Evolutionary conservation across 2,888 invertebrate genomes (phyloP).

Genomic region (Thereva unica): DNA sequence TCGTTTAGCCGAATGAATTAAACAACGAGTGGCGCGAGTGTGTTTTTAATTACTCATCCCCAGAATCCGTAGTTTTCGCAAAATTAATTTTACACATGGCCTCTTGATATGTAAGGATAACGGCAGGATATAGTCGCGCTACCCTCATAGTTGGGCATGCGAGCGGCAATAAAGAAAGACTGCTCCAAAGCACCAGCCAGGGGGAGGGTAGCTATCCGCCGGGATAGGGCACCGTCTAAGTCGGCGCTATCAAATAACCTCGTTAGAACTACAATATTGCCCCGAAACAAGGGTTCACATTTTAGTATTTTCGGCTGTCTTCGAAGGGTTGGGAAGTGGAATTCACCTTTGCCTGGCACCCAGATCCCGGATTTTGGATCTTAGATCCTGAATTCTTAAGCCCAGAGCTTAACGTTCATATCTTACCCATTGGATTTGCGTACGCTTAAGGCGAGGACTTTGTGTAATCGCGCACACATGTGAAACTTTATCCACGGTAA

Average conservation of each 20-base stretch:
- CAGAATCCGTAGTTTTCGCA: conserved; percentile 24
- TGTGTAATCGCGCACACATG: conserved; percentile 23
- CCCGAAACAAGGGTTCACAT: conserved; percentile 20
- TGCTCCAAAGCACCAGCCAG: neutral
- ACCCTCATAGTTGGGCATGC: conserved; percentile 20
- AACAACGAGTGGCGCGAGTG: conserved; percentile 24
- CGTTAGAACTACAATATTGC: conserved; percentile 14
- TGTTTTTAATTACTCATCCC: conserved; percentile 35
- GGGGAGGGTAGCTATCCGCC: neutral
- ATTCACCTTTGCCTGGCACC: neutral
- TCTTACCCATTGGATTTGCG: conserved; percentile 32
- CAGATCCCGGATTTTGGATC: too few relatives aligned
- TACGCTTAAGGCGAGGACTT: conserved; percentile 8
- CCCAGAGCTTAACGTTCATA: conserved; percentile 20
- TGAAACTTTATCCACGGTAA: conserved; percentile 11
- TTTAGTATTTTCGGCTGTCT: conserved; percentile 15
- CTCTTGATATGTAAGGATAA: conserved; percentile 1
- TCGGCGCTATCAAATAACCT: conserved; percentile 23
- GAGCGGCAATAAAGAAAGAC: conserved; percentile 8
- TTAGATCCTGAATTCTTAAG: neutral
- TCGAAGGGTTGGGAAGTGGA: conserved; percentile 9
- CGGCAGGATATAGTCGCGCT: conserved; percentile 1
- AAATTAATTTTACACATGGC: conserved; percentile 24
- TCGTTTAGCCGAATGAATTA: conserved; percentile 29
- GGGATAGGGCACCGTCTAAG: neutral